A percentile compares a stretch with the other conserved stretches of the same genome.
These are phyloP conservation scores for Solenodon paradoxus DNA, from an alignment of 2,113 vertebrate genomes.

Conservation along the genomic window DNA sequence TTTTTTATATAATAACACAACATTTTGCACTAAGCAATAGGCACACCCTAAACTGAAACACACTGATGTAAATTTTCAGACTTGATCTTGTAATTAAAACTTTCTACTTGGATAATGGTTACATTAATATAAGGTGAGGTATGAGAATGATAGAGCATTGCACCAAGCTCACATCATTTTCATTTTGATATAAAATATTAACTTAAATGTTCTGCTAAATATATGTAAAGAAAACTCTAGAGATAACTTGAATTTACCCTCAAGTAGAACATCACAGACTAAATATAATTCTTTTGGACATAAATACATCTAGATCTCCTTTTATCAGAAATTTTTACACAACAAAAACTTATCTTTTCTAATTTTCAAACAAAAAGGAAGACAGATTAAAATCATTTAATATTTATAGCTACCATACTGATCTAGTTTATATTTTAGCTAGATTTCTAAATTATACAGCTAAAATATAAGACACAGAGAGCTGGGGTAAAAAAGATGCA, in stretches of 20 bases:
- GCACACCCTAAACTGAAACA: neutral
- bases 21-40: neutral
- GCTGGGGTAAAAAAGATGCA: neutral
- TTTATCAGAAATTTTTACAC: neutral
- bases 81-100: neutral
- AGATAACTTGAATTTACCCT: neutral
- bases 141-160: neutral
- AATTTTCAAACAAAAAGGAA: neutral
- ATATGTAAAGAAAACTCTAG: constrained; percentile 2
- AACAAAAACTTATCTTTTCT: constrained; percentile 16
- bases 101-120: neutral
- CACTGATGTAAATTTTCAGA: neutral
- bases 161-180: neutral
- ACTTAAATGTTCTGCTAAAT: constrained; percentile 4
- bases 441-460: neutral
- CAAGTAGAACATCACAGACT: neutral
- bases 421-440: neutral
- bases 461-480: neutral
- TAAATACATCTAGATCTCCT: neutral
- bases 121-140: neutral
- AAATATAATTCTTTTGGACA: neutral
- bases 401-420: neutral
- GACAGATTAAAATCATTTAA: neutral
- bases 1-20: constrained; percentile 41
- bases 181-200: neutral